A percentile compares a stretch with the other conserved stretches of the same genome.
Conservation (phyloP, 2,888 invertebrate genomes). For the Achlya flavicornis region DNA sequence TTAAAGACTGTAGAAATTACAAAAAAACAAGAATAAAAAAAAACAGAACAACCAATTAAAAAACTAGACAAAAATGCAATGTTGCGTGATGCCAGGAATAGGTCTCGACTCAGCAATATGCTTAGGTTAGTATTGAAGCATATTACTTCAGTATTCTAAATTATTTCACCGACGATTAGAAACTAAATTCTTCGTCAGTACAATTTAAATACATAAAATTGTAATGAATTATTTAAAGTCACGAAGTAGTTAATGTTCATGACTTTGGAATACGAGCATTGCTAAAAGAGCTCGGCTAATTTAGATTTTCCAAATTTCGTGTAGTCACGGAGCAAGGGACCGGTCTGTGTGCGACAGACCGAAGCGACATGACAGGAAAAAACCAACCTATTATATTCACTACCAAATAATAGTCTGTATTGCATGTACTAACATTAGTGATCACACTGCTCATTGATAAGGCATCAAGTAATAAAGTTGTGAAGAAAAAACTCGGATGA, state of each 20-base stretch:
- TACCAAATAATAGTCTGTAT: constrained; percentile 22
- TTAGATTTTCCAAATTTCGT: constrained; percentile 57
- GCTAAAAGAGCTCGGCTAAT: constrained; percentile 11
- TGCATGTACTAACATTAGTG: constrained; percentile 17
- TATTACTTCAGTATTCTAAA: too few relatives aligned
- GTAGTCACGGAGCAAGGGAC: constrained; percentile 53
- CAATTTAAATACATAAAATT: too few relatives aligned
- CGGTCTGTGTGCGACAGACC: constrained; percentile 59
- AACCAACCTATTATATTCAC: constrained; percentile 50
- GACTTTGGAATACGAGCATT: background rate
- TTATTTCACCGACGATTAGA: background rate
- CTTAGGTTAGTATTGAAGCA: too few relatives aligned
- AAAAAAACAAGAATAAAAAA: too few relatives aligned
- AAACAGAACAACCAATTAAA: too few relatives aligned
- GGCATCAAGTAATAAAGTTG: constrained; percentile 17
- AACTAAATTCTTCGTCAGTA: background rate
- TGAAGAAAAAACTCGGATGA: background rate
- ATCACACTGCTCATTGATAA: constrained; percentile 29
- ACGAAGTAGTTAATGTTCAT: background rate
- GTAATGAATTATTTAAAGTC: too few relatives aligned
- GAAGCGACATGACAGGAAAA: constrained; percentile 58
- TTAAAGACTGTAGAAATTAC: too few relatives aligned
- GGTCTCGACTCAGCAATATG: too few relatives aligned
- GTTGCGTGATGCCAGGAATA: too few relatives aligned
- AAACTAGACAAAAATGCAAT: too few relatives aligned